Conservation (phyloP, 2,797 vertebrate genomes). For the Steatocranus sp. region DNA sequence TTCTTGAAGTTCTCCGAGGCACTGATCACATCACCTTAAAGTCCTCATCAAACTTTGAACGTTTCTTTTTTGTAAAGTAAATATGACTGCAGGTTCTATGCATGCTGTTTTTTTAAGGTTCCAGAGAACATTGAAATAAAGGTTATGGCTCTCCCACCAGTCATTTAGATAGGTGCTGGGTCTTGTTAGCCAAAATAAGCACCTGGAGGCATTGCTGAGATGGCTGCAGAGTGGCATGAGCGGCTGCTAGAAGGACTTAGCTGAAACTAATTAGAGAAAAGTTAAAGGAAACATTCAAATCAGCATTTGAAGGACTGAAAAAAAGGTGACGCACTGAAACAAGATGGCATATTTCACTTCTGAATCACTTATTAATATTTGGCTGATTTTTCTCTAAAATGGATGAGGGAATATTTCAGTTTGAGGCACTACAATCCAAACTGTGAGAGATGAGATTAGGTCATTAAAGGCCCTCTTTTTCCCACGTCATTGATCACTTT, state of each 20-base stretch:
- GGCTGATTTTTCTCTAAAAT: neutral
- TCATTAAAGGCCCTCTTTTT: neutral
- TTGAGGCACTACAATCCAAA: neutral
- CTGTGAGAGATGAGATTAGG: conserved; percentile 8
- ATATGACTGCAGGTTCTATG: neutral
- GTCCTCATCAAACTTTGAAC: neutral
- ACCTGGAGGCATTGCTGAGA: neutral
- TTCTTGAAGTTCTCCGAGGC: neutral
- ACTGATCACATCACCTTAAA: neutral
- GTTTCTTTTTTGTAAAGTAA: neutral
- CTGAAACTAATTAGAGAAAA: neutral
- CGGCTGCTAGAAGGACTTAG: neutral
- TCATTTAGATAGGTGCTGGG: neutral
- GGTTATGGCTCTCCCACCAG: neutral
- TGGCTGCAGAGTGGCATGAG: neutral
- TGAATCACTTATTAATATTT: neutral
- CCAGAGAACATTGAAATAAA: neutral
- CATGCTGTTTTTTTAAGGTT: neutral
- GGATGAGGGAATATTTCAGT: neutral
- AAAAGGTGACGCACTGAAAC: neutral
- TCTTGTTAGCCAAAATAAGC: neutral
- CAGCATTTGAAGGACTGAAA: neutral
- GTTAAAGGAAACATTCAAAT: neutral
- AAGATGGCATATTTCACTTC: neutral
- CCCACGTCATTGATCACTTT: conserved; percentile 53